phyloP scores from a whole-genome alignment of 2,797 vertebrate genomes.

The Ceyx erithaca region DNA sequence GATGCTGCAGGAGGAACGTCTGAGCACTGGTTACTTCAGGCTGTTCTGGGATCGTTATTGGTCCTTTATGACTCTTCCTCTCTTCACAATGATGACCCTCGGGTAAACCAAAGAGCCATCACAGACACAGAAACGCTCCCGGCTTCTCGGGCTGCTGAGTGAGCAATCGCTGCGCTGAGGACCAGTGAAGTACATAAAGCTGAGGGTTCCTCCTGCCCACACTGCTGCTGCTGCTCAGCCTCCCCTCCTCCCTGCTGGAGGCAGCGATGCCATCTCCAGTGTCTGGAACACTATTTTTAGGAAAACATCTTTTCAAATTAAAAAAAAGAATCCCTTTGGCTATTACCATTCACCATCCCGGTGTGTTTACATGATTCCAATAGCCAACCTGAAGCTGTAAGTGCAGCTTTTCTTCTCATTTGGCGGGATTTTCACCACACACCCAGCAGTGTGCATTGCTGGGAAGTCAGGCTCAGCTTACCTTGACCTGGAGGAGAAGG shows the following conservation, averaged over 20 bases:
- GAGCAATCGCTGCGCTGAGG: neutral
- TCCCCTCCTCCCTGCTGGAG: no score
- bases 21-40: neutral
- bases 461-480: neutral
- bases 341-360: neutral
- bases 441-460: rapidly evolving
- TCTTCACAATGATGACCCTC: neutral
- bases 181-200: neutral
- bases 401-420: neutral
- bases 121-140: neutral
- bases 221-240: neutral
- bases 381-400: neutral
- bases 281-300: neutral
- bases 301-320: neutral
- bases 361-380: neutral
- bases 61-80: neutral
- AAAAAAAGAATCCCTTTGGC: no score
- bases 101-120: neutral
- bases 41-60: no score
- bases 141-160: neutral
- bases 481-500: neutral
- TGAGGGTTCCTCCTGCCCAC: neutral
- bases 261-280: neutral
- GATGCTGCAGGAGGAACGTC: rapidly evolving
- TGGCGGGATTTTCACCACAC: neutral